Evolutionary conservation across 2,113 vertebrate species (phyloP).

Genomic region (Theristicus caerulescens): DNA sequence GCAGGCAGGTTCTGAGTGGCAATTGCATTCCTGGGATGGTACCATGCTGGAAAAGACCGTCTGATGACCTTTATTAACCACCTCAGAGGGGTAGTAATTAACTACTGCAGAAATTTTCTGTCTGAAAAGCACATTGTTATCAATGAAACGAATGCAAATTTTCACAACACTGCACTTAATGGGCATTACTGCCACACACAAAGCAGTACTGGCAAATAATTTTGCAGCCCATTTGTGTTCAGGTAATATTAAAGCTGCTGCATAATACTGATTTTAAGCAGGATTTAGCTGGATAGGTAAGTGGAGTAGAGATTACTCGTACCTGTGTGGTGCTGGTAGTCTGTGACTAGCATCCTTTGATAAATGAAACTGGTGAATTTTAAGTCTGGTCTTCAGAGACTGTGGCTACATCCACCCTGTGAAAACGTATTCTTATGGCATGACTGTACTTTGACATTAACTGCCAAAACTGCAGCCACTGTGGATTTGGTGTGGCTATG

Average conservation of each 20-base stretch:
- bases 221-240: not conserved
- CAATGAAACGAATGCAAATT: conserved; percentile 1
- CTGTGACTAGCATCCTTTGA: not conserved
- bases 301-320: not conserved
- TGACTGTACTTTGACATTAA: not conserved
- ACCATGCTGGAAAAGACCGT: not conserved
- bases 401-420: not conserved
- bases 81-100: conserved; percentile 39
- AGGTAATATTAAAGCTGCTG: not conserved
- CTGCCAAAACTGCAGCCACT: not conserved
- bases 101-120: conserved; percentile 7
- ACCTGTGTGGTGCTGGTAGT: not conserved
- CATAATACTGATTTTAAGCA: not conserved
- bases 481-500: not conserved
- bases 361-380: not conserved
- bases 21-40: not conserved
- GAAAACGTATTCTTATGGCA: not conserved
- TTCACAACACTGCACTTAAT: conserved; percentile 9
- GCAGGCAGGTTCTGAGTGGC: not conserved
- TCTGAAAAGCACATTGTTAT: conserved; percentile 32
- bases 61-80: conserved; percentile 57
- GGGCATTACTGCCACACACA: not conserved
- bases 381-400: not conserved
- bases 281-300: not conserved
- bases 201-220: not conserved